A percentile compares a stretch with the other conserved stretches of the same genome.
Evolutionary conservation across 2,888 invertebrate species (phyloP).

Genomic region (Eupithecia abbreviata): DNA sequence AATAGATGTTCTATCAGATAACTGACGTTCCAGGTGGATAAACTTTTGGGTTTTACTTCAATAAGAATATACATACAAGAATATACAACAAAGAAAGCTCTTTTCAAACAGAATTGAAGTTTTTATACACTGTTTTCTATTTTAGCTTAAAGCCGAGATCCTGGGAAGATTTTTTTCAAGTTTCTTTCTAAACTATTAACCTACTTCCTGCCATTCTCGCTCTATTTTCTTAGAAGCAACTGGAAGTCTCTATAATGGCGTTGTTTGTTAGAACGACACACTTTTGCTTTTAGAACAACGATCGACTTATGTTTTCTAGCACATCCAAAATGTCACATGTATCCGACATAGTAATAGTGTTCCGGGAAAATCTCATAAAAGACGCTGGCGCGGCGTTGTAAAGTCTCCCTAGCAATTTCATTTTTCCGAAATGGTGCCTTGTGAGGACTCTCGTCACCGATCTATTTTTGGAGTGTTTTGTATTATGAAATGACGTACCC

Average conservation of each 20-base stretch:
- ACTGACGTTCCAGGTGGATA: slow-evolving; percentile 27
- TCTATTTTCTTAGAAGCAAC: slow-evolving; percentile 45
- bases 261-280: slow-evolving; percentile 51
- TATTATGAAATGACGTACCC: slow-evolving; percentile 79
- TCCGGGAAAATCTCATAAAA: slow-evolving; percentile 66
- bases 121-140: background rate
- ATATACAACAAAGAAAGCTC: slow-evolving; percentile 7
- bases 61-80: background rate
- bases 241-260: slow-evolving; percentile 47
- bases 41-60: slow-evolving; percentile 15
- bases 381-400: slow-evolving; percentile 58
- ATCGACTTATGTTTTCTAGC: slow-evolving; percentile 41
- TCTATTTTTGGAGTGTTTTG: slow-evolving; percentile 80
- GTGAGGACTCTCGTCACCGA: slow-evolving; percentile 75
- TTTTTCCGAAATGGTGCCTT: slow-evolving; percentile 77
- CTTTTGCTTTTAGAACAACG: slow-evolving; percentile 53
- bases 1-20: slow-evolving; percentile 33
- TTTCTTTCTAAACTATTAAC: slow-evolving; percentile 37
- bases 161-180: slow-evolving; percentile 19
- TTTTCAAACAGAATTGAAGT: background rate
- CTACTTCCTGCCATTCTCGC: slow-evolving; percentile 45
- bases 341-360: slow-evolving; percentile 51
- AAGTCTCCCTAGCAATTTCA: slow-evolving; percentile 78
- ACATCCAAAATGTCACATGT: slow-evolving; percentile 36
- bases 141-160: background rate